Evolutionary conservation across 2,113 vertebrate species (phyloP).

Genomic region (Nycticebus coucang): DNA sequence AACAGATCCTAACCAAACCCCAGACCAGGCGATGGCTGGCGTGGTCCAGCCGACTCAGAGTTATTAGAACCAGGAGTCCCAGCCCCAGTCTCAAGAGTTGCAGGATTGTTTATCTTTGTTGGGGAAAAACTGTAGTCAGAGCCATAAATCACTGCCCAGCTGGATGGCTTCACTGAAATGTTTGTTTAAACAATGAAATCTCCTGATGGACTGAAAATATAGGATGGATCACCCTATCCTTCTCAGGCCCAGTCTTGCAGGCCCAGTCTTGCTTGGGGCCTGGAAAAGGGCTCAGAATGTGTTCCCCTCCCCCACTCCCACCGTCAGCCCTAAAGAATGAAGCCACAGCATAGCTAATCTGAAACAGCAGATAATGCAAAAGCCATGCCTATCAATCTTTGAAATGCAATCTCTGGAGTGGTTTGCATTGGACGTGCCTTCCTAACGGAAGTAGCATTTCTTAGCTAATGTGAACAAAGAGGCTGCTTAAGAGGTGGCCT

Average conservation of each 20-base stretch:
- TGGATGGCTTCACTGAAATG: slow-evolving; percentile 80
- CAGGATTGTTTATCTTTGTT: slow-evolving; percentile 81
- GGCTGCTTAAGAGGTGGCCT: not conserved
- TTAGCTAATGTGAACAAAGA: slow-evolving; percentile 49
- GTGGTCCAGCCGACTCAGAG: slow-evolving; percentile 67
- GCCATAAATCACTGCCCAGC: slow-evolving; percentile 82
- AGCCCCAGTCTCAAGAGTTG: slow-evolving; percentile 68
- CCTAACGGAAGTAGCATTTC: slow-evolving; percentile 64
- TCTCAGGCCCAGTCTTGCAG: not conserved
- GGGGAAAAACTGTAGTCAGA: slow-evolving; percentile 81
- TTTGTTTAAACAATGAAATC: slow-evolving; percentile 83
- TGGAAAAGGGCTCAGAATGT: not conserved
- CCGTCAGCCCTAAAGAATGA: slow-evolving; percentile 71
- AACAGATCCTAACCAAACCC: slow-evolving; percentile 79
- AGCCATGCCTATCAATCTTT: slow-evolving; percentile 79
- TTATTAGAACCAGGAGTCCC: slow-evolving; percentile 81
- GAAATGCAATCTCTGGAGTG: slow-evolving; percentile 72
- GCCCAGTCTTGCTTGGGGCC: slow-evolving; percentile 3
- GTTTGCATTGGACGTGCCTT: slow-evolving; percentile 74
- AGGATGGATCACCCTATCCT: slow-evolving; percentile 74
- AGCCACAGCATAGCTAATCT: slow-evolving; percentile 75
- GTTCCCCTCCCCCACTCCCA: slow-evolving; percentile 51
- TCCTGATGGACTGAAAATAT: slow-evolving; percentile 78
- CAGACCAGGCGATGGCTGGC: slow-evolving; percentile 73
- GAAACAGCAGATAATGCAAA: slow-evolving; percentile 80